phyloP scores from a whole-genome alignment of 2,797 vertebrate genomes.

The Delichon dasypus region DNA sequence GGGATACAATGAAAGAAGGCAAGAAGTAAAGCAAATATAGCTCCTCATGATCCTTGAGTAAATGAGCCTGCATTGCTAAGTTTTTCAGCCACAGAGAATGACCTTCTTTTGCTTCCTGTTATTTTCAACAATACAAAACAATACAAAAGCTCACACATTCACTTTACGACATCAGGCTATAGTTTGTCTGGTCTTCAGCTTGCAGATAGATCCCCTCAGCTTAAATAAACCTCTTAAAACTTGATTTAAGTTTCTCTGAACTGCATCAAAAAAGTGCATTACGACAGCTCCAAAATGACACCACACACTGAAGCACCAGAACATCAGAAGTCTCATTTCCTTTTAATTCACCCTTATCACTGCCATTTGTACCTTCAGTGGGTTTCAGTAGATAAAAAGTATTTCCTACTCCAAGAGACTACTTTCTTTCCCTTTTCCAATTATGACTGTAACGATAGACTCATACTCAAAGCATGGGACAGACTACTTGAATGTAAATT shows the following conservation, averaged over 20 bases:
- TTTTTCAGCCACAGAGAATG: not conserved
- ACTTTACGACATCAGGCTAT: not conserved
- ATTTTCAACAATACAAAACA: not conserved
- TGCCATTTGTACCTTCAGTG: not conserved
- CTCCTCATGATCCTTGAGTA: not conserved
- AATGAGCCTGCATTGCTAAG: not conserved
- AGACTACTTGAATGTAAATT: not conserved
- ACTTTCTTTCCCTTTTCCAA: not conserved
- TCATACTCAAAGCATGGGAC: not conserved
- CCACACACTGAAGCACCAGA: not conserved
- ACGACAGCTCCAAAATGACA: not conserved
- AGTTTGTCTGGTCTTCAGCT: not conserved
- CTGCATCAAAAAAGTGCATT: not conserved
- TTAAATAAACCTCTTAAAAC: not conserved
- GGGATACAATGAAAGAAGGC: not conserved
- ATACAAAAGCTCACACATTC: accelerated
- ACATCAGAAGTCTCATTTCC: not conserved
- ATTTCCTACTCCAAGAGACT: not conserved
- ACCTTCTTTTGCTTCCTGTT: not conserved
- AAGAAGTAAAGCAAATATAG: not conserved
- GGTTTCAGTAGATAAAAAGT: not conserved
- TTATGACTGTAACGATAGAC: not conserved
- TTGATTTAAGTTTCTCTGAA: not conserved
- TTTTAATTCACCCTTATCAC: not conserved
- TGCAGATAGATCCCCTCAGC: not conserved